A percentile compares a stretch with the other conserved stretches of the same genome.
These are phyloP conservation scores for Platyrinchus mystaceus DNA, from an alignment of 2,797 vertebrate species.

Conservation along the genomic window DNA sequence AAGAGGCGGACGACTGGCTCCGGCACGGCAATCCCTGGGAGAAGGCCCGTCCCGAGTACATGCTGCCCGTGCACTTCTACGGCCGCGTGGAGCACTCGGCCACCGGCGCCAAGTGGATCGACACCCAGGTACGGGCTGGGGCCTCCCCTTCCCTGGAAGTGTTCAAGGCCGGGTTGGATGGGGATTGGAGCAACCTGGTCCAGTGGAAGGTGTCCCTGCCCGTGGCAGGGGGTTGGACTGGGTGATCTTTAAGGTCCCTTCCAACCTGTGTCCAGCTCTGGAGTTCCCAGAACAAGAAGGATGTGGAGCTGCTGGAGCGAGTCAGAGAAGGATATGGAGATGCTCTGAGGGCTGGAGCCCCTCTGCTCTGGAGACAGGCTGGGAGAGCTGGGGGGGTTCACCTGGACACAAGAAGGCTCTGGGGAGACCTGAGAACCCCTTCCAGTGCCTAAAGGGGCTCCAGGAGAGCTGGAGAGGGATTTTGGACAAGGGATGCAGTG, in stretches of 20 bases:
- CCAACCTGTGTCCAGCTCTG: background rate
- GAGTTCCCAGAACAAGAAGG: background rate
- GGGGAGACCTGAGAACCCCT: background rate
- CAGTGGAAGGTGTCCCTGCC: background rate
- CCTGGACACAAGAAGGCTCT: background rate
- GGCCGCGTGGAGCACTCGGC: constrained; percentile 85
- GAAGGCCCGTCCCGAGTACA: constrained; percentile 94
- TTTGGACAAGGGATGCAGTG: background rate
- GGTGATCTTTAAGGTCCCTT: background rate
- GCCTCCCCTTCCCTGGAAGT: too few species aligned
- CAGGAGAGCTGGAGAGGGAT: background rate
- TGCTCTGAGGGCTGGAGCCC: background rate
- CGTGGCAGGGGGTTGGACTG: background rate
- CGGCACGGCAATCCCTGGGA: constrained; percentile 97
- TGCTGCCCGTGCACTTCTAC: constrained; percentile 95
- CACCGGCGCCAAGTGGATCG: constrained; percentile 84
- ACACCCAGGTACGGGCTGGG: constrained; percentile 85
- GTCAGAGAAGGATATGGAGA: background rate
- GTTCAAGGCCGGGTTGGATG: background rate
- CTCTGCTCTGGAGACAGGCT: background rate
- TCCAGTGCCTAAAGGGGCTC: background rate
- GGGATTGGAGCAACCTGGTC: background rate
- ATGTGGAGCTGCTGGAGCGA: background rate
- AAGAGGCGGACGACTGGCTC: constrained; percentile 97
- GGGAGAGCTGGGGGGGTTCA: background rate